Percentiles rank a stretch among this genome's conserved stretches.
phyloP scores from a whole-genome alignment of 2,888 invertebrate species.

The Koerneria pararmatus region DNA sequence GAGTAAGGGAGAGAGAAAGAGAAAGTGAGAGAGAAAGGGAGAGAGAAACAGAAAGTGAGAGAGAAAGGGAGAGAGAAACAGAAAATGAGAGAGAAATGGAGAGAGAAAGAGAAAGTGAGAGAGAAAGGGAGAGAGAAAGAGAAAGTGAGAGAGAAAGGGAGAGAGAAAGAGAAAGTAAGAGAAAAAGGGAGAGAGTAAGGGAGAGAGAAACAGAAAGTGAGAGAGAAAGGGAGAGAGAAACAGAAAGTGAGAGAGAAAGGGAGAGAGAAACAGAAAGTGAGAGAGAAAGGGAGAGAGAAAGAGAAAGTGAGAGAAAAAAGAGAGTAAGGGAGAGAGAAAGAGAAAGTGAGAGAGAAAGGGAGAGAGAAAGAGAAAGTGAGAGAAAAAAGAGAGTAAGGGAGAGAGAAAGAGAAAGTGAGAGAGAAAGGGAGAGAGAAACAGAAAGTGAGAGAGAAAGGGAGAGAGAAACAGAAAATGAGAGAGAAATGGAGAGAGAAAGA shows the following conservation, averaged over 20 bases:
- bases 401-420: not conserved
- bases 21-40: too few species aligned
- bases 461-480: not conserved
- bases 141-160: too few species aligned
- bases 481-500: too few species aligned
- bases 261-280: too few species aligned
- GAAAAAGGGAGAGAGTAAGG: too few species aligned
- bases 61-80: slow-evolving; percentile 11
- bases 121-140: not conserved
- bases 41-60: too few species aligned
- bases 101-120: too few species aligned
- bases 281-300: not conserved
- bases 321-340: not conserved
- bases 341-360: too few species aligned
- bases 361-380: too few species aligned
- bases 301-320: too few species aligned
- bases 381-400: not conserved
- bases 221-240: slow-evolving; percentile 13
- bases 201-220: not conserved
- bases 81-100: slow-evolving; percentile 6
- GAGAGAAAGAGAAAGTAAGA: not conserved
- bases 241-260: too few species aligned
- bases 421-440: not conserved
- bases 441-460: too few species aligned
- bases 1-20: slow-evolving; percentile 26